Evolutionary conservation across 1,140 invertebrate species (phyloP).

Genomic region (Harpegnathos saltator): DNA sequence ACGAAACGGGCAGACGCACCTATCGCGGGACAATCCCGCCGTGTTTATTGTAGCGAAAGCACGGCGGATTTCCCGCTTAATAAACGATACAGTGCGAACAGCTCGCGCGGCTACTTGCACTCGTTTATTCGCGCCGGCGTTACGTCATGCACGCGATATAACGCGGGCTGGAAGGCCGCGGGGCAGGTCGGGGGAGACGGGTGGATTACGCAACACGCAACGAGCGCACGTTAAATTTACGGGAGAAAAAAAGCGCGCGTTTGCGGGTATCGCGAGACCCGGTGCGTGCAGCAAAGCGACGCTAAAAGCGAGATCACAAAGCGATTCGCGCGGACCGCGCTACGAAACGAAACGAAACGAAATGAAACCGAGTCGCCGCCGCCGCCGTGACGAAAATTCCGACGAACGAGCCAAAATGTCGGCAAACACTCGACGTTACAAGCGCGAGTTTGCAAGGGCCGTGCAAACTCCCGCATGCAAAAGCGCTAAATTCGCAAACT

Average conservation of each 20-base stretch:
- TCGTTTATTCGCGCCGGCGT: constrained; percentile 27
- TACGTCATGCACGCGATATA: constrained; percentile 48
- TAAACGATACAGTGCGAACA: constrained; percentile 31
- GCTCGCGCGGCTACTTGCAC: constrained; percentile 21
- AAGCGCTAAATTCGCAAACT: constrained; percentile 16
- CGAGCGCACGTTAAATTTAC: constrained; percentile 43
- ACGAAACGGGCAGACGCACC: too few species aligned
- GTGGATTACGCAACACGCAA: constrained; percentile 43
- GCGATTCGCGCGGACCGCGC: not conserved
- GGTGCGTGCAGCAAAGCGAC: constrained; percentile 6
- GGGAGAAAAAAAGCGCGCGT: constrained; percentile 43
- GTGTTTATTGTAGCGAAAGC: not conserved
- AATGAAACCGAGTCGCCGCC: constrained; percentile 36
- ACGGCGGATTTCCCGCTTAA: constrained; percentile 20
- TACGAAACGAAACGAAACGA: constrained; percentile 5
- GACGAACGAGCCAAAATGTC: constrained; percentile 34
- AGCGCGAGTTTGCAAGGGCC: constrained; percentile 13
- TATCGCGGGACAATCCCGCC: not conserved
- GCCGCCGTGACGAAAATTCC: constrained; percentile 40
- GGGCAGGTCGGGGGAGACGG: too few species aligned
- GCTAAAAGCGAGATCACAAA: constrained; percentile 38
- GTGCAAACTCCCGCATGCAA: not conserved
- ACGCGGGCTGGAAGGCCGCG: constrained; percentile 4
- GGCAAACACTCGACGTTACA: constrained; percentile 16
- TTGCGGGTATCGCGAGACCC: not conserved